These are phyloP conservation scores for Numida meleagris DNA, from an alignment of 2,113 vertebrate genomes.

Conservation along the genomic window DNA sequence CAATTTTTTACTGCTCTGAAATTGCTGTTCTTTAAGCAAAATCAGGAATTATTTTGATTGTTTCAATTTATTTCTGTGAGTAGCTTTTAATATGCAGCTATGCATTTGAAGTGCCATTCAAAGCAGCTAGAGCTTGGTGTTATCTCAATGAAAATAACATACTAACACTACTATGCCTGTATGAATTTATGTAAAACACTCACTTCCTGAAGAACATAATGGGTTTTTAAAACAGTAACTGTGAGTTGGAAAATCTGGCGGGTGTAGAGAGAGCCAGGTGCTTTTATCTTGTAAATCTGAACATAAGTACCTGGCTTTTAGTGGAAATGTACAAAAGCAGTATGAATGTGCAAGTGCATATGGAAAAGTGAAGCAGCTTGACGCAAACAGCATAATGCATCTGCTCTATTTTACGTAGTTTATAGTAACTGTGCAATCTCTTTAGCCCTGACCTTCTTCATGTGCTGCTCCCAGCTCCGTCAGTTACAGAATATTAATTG, in stretches of 20 bases:
- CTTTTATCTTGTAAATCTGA: background rate
- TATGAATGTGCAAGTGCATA: background rate
- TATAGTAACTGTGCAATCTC: background rate
- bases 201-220: too few relatives aligned
- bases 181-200: background rate
- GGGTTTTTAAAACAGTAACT: too few relatives aligned
- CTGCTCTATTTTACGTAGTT: background rate
- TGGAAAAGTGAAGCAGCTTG: background rate
- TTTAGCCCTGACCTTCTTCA: background rate
- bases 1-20: conserved; percentile 40
- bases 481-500: background rate
- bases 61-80: conserved; percentile 44
- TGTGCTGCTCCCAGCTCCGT: background rate
- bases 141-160: background rate
- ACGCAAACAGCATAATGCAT: background rate
- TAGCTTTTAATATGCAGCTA: conserved; percentile 9
- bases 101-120: background rate
- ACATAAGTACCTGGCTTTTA: background rate
- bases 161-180: background rate
- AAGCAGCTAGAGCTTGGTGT: background rate
- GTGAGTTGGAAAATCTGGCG: background rate
- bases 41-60: conserved; percentile 23
- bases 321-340: background rate
- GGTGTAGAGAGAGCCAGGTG: background rate
- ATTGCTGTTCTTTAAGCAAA: conserved; percentile 18